A percentile compares a stretch with the other conserved stretches of the same genome.
phyloP scores from a whole-genome alignment of 92 coral and sea anemone genomes.

The Heliopora coerulea region DNA sequence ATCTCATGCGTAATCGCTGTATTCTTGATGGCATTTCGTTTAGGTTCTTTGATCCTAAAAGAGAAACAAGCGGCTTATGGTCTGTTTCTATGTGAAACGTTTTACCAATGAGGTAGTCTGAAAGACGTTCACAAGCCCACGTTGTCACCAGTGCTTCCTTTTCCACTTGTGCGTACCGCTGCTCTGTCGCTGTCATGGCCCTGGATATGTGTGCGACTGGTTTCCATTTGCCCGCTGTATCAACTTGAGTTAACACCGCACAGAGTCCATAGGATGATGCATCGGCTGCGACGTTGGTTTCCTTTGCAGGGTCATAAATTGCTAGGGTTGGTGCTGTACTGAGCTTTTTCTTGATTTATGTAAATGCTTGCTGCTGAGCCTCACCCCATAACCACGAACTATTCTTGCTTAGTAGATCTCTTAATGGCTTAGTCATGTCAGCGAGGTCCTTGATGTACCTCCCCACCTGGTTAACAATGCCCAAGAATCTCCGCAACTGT shows the following conservation, averaged over 20 bases:
- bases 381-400: slow-evolving; percentile 41
- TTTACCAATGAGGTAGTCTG: slow-evolving; percentile 24
- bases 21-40: slow-evolving; percentile 49
- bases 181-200: slow-evolving; percentile 56
- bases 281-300: slow-evolving; percentile 50
- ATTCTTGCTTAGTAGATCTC: slow-evolving; percentile 36
- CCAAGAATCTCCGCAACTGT: slow-evolving; percentile 20
- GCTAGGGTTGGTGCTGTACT: slow-evolving; percentile 21
- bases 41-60: slow-evolving; percentile 41
- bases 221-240: slow-evolving; percentile 52
- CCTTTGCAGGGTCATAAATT: slow-evolving; percentile 35
- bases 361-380: slow-evolving; percentile 43
- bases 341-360: slow-evolving; percentile 43
- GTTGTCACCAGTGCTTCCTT: slow-evolving; percentile 6
- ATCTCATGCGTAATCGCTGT: slow-evolving; percentile 49
- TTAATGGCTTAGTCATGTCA: slow-evolving; percentile 48
- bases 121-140: neutral
- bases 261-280: slow-evolving; percentile 60
- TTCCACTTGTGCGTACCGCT: slow-evolving; percentile 22
- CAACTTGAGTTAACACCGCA: slow-evolving; percentile 54
- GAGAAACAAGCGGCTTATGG: slow-evolving; percentile 46
- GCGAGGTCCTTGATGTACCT: neutral
- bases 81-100: slow-evolving; percentile 45
- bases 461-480: slow-evolving; percentile 22
- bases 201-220: slow-evolving; percentile 57